Evolutionary conservation across 2,797 vertebrate species (phyloP).

Genomic region (Orientallactaga sibirica): DNA sequence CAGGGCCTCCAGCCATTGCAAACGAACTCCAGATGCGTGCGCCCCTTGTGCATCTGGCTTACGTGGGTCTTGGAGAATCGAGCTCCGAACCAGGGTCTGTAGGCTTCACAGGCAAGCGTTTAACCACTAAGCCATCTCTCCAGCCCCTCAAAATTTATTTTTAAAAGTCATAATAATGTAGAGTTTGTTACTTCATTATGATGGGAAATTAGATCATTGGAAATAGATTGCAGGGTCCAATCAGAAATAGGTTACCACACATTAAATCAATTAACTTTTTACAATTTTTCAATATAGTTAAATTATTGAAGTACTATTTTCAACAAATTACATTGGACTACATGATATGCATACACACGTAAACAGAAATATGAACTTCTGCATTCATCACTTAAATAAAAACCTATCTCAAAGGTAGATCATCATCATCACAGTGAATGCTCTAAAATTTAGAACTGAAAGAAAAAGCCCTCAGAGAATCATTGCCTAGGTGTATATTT

Average conservation of each 20-base stretch:
- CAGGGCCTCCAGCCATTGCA: too few relatives aligned
- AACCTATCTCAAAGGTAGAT: neutral
- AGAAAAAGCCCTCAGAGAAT: neutral
- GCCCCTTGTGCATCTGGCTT: too few relatives aligned
- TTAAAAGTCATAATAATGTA: neutral
- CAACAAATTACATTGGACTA: neutral
- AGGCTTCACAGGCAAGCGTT: too few relatives aligned
- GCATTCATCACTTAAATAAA: neutral
- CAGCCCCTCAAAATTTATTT: neutral
- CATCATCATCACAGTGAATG: neutral
- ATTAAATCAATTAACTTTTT: neutral
- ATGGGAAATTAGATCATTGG: neutral
- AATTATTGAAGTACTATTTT: neutral
- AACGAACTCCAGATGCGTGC: too few relatives aligned
- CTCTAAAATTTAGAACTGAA: neutral
- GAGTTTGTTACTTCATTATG: neutral
- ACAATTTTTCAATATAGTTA: neutral
- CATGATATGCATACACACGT: neutral
- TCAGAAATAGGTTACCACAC: neutral
- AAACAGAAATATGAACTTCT: neutral
- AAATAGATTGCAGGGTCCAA: neutral
- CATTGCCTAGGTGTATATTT: neutral
- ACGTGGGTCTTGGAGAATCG: too few relatives aligned
- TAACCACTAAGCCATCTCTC: too few relatives aligned
- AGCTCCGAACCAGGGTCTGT: too few relatives aligned